Evolutionary conservation across 2,113 vertebrate species (phyloP), one percentile per base, ranked within the genome.

Genomic region (Tetrao urogallus): DNA sequence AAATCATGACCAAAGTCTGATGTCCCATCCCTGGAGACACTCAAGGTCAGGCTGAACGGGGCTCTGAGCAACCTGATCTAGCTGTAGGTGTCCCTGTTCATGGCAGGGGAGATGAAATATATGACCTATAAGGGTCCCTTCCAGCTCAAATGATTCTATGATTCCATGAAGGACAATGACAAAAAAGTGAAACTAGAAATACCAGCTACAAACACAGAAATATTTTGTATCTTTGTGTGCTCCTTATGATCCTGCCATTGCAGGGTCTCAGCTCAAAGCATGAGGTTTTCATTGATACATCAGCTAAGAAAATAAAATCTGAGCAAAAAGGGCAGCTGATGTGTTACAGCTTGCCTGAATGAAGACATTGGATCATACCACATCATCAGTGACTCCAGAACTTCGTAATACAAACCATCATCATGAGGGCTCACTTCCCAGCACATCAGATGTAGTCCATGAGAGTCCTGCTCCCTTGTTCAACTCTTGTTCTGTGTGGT

Each of bases 381-480:
- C 3, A 17, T 50, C 20, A 27, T 43, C 6, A 2, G 21, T 42
- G 72, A 34, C 60, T 86, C 54, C 78, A 8, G 69, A 79, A 61
- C 36, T 36, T 70, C n/a, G 4, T 9, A 27, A 63, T 24, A 42
- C 43, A 87, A 87, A 1, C 5, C n/a, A 52, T 20, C 2, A 1
- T n/a, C 20, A 1, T 20, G 22, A 6, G 15, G 15, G n/a, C 43
- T 47, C 13, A 6, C 25, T 58, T 87, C 28, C 54, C 34, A 32
- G 30, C 25, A 85, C 0, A 0, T 52, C 0, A 0, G 47, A 70
- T 42, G 21, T 71, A 30, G 17, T 6, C 13, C 50, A 11, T 21
- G 10, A 56, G 24, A 48, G 36, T 61, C 74, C 24, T 40, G 28
- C 4, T 77, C 18, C 36, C 13, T 42, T 7, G 5, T 72, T 52